Evolutionary conservation across 1,140 invertebrate species (phyloP).

Genomic region (Platorchestia sp.): DNA sequence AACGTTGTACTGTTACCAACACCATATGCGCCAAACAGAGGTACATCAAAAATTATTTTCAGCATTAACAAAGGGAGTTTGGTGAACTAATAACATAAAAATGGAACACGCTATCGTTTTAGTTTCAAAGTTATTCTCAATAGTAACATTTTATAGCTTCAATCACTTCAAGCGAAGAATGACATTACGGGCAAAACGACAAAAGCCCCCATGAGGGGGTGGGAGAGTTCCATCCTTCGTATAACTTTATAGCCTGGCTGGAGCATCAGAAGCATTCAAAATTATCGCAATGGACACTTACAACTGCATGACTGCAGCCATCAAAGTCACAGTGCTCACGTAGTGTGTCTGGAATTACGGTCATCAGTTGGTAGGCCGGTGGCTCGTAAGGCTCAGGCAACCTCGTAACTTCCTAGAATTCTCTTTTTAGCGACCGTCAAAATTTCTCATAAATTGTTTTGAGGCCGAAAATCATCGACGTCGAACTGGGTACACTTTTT

Average conservation of each 20-base stretch:
- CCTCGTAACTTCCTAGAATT: constrained; percentile 6
- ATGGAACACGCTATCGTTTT: too few relatives aligned
- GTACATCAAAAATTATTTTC: not conserved
- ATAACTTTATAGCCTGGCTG: not conserved
- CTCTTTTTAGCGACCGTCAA: not conserved
- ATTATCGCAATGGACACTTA: not conserved
- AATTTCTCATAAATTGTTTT: constrained; percentile 22
- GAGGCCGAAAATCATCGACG: constrained; percentile 31
- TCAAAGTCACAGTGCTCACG: not conserved
- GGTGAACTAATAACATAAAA: not conserved
- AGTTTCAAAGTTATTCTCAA: too few relatives aligned
- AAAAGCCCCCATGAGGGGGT: not conserved
- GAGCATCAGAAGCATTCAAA: not conserved
- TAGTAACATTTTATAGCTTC: not conserved
- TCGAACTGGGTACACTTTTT: constrained; percentile 19
- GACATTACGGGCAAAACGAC: not conserved
- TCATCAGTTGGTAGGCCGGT: not conserved
- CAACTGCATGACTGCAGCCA: not conserved
- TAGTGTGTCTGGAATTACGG: not conserved
- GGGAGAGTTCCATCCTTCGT: not conserved
- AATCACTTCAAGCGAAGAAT: not conserved
- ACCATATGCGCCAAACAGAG: not conserved
- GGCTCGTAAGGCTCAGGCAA: not conserved
- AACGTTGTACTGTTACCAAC: not conserved
- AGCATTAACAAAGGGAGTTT: not conserved